A percentile compares a stretch with the other conserved stretches of the same genome.
Evolutionary conservation across 2,888 invertebrate species (phyloP).

Genomic region (Amblyteles armatorius): DNA sequence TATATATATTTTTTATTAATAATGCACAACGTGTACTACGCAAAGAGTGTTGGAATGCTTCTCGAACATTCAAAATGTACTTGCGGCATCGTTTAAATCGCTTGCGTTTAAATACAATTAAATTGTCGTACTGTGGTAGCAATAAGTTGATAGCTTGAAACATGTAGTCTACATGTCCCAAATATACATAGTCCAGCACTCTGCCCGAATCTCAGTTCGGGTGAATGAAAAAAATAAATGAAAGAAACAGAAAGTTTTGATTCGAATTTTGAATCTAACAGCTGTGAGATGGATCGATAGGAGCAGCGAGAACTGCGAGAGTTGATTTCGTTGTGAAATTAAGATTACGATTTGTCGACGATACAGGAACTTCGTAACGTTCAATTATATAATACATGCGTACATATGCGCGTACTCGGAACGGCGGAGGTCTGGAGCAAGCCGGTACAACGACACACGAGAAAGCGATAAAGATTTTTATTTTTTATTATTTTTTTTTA

Average conservation of each 20-base stretch:
- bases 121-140: background rate
- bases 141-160: background rate
- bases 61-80: constrained; percentile 11
- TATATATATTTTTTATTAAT: constrained; percentile 10
- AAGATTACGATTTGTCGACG: background rate
- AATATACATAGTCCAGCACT: constrained; percentile 41
- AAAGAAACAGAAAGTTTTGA: background rate
- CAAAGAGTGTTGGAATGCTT: constrained; percentile 46
- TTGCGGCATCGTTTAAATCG: constrained; percentile 2
- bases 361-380: background rate
- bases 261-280: background rate
- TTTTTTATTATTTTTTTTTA: constrained; percentile 27
- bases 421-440: constrained; percentile 81
- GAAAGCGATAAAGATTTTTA: constrained; percentile 62
- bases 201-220: constrained; percentile 43
- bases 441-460: constrained; percentile 83
- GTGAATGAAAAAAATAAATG: constrained; percentile 4
- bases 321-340: background rate
- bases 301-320: background rate
- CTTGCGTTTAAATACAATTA: background rate
- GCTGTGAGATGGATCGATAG: background rate
- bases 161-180: constrained; percentile 4
- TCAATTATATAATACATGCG: background rate
- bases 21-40: constrained; percentile 1
- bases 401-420: background rate